A percentile compares a stretch with the other conserved stretches of the same genome.
Evolutionary conservation across 1,140 invertebrate genomes (phyloP).

Genomic region (Ceratina australensis): DNA sequence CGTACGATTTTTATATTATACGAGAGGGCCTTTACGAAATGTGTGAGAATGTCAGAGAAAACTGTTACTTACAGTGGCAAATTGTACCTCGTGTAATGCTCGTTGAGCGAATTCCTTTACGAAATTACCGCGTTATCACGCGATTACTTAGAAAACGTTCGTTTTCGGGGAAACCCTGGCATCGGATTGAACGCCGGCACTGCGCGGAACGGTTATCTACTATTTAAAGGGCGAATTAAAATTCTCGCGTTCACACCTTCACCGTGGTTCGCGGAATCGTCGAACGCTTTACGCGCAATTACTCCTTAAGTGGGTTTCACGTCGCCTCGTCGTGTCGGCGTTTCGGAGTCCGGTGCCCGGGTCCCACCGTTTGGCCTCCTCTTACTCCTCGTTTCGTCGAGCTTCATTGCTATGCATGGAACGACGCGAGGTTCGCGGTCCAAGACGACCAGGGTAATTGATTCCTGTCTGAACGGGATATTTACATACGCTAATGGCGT

Average conservation of each 20-base stretch:
- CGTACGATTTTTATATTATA: too few species aligned
- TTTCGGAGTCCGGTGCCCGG: too few species aligned
- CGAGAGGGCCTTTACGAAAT: too few species aligned
- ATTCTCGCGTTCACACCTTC: conserved; percentile 45
- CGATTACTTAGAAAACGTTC: conserved; percentile 19
- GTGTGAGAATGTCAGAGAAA: too few species aligned
- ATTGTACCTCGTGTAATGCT: too few species aligned
- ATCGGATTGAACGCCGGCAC: neutral
- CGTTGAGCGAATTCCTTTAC: too few species aligned
- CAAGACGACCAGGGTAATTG: conserved; percentile 67
- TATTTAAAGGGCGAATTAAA: conserved; percentile 33
- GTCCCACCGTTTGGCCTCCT: neutral
- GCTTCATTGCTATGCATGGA: conserved; percentile 71
- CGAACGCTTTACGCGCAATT: conserved; percentile 40
- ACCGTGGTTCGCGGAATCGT: conserved; percentile 31
- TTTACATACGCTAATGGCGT: conserved; percentile 71
- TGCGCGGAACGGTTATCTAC: neutral
- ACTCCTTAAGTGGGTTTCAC: conserved; percentile 38
- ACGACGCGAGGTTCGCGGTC: conserved; percentile 42
- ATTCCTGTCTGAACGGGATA: conserved; percentile 67
- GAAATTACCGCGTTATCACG: too few species aligned
- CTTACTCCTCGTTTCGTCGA: neutral
- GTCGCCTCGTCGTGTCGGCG: neutral
- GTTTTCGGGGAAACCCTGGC: neutral
- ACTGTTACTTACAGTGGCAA: too few species aligned